Base-by-base conservation (phyloP, 2,797 vertebrate genomes). In the Molossus alvarezi region DNA sequence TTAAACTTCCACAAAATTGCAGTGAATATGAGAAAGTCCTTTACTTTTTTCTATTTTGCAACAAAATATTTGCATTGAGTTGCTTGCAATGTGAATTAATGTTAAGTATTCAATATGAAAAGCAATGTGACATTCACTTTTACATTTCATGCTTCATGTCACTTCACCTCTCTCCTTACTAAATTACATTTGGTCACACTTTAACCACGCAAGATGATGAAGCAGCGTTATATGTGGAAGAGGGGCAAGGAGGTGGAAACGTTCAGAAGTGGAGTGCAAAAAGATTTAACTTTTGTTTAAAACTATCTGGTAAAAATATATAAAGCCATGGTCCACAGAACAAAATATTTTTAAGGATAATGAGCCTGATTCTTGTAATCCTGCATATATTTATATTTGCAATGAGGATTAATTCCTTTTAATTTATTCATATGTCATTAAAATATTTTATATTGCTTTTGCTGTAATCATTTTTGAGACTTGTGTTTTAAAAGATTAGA, bases 91-190 rank as follows among this genome's bases (percentile, higher is more conserved):
- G 65, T 79, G 90, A 95, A 96, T 95, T 90, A 95, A 95, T 95
- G 37, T 77, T 97, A 91, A 94, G 10, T 85, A 93, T 88, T 97
- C 93, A 94, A 58, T 91, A 97, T 85, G 81, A 95, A 96, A 97
- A 94, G 29, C 69, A 37, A 75, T 93, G 76, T 96, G 94, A 96
- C 86, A 88, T 96, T 97, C 92, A 95, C 96, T 97, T 98, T 96
- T 92, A 95, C 95, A 97, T 96, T 97, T 95, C 90, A 94, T 94
- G 91, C 94, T 96, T 91, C 33, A 0, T 67, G 83, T 95, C 86
- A 93, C 76, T 94, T 98, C 76, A 93, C 86, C 57, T 96, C 53
- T 89, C n/a, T 97, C 65, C 67, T 95, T 91, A 94, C 89, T 97
- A 95, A 96, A 96, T 95, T 95, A 95, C 48, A 96, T 96, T 95